Conservation (phyloP, 1,140 invertebrate species). For the Caenorhabditis inopinata region DNA sequence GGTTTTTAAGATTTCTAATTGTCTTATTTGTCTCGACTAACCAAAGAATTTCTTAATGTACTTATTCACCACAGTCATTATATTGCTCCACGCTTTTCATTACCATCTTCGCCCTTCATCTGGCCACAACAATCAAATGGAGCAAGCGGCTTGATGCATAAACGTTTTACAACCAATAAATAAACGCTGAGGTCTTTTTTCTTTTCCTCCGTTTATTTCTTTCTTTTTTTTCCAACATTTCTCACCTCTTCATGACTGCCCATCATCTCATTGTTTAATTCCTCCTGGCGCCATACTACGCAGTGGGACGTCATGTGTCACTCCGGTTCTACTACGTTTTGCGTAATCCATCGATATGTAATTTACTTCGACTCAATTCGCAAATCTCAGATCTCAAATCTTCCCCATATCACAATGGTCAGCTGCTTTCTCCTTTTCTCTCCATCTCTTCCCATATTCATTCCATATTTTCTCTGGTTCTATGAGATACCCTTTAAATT, state of each 20-base stretch:
- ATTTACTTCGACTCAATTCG: constrained; percentile 19
- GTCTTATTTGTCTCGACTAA: no score
- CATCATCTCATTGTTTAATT: constrained; percentile 19
- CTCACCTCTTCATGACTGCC: not conserved
- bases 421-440: constrained; percentile 16
- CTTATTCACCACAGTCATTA: not conserved
- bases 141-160: not conserved
- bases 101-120: not conserved
- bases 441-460: no score
- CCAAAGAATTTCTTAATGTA: no score
- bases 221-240: constrained; percentile 7
- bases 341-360: constrained; percentile 23
- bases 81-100: not conserved
- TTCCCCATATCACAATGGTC: constrained; percentile 24
- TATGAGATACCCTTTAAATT: not conserved
- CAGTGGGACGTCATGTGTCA: not conserved
- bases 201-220: not conserved
- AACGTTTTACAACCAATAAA: constrained; percentile 27
- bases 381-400: not conserved
- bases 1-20: no score
- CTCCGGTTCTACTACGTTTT: not conserved
- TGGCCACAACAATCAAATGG: not conserved
- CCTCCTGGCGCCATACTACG: not conserved
- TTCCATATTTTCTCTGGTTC: no score
- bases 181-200: constrained; percentile 24